Evolutionary conservation across 64 coral and sea anemone genomes (phyloP).

Genomic region (Montipora foliosa): DNA sequence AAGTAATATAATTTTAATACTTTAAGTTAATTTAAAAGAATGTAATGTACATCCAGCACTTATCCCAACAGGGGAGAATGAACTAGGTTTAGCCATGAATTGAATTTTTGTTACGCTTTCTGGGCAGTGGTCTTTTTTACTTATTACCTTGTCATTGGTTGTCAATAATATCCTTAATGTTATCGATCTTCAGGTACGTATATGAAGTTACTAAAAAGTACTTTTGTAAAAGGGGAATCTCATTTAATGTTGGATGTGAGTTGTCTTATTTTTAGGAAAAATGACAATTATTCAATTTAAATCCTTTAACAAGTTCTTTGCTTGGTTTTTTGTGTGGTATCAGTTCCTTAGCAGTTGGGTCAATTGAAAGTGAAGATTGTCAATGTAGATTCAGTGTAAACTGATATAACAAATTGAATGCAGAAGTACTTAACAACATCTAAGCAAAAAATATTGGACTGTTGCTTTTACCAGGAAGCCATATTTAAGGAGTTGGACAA

Average conservation of each 20-base stretch:
- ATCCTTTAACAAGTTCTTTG: neutral
- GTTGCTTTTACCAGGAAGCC: conserved; percentile 83
- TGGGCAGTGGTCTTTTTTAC: neutral
- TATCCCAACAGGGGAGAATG: neutral
- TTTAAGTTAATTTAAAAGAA: no score
- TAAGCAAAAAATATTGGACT: conserved; percentile 7
- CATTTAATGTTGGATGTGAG: no score
- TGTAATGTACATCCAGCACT: neutral
- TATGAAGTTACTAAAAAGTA: no score
- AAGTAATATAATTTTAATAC: no score
- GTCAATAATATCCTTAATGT: neutral
- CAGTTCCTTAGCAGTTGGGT: no score
- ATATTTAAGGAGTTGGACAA: conserved; percentile 94
- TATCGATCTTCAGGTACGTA: neutral
- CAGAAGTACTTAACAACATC: neutral
- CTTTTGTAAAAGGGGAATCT: no score
- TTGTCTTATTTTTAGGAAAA: no score
- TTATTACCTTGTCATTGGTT: neutral
- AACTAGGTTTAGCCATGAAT: neutral
- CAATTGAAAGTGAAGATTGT: no score
- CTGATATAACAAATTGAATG: neutral
- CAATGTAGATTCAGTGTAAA: no score
- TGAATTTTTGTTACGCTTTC: neutral
- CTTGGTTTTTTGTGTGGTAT: no score
- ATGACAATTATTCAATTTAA: neutral